Percentiles rank a stretch among this genome's conserved stretches.
Evolutionary conservation across 2,113 vertebrate species (phyloP).

Genomic region (Ovis canadensis): DNA sequence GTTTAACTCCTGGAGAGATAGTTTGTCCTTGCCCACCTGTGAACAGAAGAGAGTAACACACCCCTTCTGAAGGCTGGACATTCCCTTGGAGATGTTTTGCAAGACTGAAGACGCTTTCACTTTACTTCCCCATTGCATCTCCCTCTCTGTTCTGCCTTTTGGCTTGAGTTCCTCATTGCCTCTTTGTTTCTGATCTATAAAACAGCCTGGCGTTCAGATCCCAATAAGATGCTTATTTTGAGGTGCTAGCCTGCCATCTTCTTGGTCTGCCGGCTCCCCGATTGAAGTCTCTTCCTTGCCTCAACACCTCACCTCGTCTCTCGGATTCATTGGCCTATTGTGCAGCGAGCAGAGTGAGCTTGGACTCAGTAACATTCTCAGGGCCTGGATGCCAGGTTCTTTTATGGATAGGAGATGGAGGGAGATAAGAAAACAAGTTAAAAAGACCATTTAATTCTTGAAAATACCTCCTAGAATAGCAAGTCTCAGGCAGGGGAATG

Average conservation of each 20-base stretch:
- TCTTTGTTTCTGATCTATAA: neutral
- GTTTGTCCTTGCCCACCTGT: neutral
- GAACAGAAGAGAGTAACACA: neutral
- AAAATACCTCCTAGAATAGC: neutral
- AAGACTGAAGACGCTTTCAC: neutral
- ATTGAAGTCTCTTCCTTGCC: neutral
- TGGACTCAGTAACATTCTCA: neutral
- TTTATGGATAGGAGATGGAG: neutral
- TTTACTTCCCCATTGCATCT: neutral
- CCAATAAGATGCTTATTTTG: neutral
- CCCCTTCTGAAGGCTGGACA: neutral
- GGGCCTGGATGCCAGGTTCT: neutral
- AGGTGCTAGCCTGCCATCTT: neutral
- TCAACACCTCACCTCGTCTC: neutral
- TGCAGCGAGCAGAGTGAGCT: neutral
- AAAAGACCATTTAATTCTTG: neutral
- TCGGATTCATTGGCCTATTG: neutral
- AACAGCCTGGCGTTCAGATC: neutral
- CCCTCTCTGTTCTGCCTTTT: neutral
- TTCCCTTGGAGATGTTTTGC: neutral
- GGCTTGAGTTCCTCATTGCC: neutral
- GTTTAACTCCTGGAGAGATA: neutral
- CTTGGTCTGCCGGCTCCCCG: rapidly evolving
- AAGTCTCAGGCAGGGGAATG: neutral
- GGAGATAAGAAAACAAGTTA: neutral